Conservation (phyloP, 1,140 invertebrate species). For the Polypedilum pembai region DNA sequence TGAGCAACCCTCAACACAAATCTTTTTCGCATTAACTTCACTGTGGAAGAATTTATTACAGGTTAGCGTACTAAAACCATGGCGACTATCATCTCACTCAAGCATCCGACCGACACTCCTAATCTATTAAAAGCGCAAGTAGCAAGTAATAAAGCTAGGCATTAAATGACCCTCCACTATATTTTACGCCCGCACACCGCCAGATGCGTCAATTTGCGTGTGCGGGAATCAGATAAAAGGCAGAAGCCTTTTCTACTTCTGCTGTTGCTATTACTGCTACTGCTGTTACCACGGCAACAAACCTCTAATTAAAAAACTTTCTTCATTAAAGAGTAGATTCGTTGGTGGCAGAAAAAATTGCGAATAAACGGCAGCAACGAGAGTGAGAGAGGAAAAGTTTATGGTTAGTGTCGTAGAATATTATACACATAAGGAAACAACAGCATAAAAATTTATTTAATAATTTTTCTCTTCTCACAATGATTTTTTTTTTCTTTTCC, state of each 20-base stretch:
- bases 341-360: background rate
- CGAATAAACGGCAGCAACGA: too few species aligned
- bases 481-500: too few species aligned
- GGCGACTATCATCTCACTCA: background rate
- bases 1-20: too few species aligned
- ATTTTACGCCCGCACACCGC: background rate
- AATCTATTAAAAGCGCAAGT: background rate
- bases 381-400: background rate
- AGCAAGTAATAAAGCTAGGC: slow-evolving; percentile 1
- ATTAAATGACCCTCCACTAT: background rate
- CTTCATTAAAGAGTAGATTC: slow-evolving; percentile 1
- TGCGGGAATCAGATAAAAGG: background rate
- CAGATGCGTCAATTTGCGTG: background rate
- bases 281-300: background rate
- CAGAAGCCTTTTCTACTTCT: background rate
- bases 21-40: too few species aligned
- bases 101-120: background rate
- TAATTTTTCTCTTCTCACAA: background rate
- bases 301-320: slow-evolving; percentile 8
- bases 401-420: background rate
- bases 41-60: too few species aligned
- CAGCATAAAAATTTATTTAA: background rate
- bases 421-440: background rate
- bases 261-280: background rate
- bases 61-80: background rate